Conservation (phyloP, 2,797 vertebrate species). For the Crocodylus rhombifer region DNA sequence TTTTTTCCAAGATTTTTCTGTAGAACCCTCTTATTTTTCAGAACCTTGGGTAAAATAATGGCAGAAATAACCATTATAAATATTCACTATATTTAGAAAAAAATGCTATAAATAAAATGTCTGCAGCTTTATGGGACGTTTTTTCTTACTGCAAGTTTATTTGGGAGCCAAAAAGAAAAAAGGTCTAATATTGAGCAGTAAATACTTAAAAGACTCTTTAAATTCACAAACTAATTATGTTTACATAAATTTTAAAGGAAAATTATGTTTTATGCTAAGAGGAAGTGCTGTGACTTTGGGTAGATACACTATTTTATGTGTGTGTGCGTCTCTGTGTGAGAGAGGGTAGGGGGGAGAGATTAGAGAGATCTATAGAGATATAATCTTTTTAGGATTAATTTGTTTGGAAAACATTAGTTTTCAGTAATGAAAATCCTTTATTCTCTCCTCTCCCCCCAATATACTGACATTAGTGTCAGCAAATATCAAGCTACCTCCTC, state of each 20-base stretch:
- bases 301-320: not conserved
- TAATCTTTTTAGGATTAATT: not conserved
- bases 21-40: not conserved
- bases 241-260: not conserved
- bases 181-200: not conserved
- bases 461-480: too few relatives aligned
- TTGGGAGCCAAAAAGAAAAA: not conserved
- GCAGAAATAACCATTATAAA: not conserved
- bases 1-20: not conserved
- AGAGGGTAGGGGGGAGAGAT: too few relatives aligned
- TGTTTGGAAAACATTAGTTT: not conserved
- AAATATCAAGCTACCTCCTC: too few relatives aligned
- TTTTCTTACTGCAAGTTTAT: not conserved
- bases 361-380: too few relatives aligned
- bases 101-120: not conserved
- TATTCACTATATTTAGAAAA: not conserved
- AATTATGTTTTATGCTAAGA: not conserved
- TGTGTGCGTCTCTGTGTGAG: too few relatives aligned
- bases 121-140: not conserved
- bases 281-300: not conserved
- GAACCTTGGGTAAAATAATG: not conserved
- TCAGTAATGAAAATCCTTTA: too few relatives aligned
- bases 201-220: conserved; percentile 2
- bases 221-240: not conserved
- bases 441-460: too few relatives aligned